Evolutionary conservation across 2,113 vertebrate species (phyloP).

Genomic region (Theropithecus gelada): DNA sequence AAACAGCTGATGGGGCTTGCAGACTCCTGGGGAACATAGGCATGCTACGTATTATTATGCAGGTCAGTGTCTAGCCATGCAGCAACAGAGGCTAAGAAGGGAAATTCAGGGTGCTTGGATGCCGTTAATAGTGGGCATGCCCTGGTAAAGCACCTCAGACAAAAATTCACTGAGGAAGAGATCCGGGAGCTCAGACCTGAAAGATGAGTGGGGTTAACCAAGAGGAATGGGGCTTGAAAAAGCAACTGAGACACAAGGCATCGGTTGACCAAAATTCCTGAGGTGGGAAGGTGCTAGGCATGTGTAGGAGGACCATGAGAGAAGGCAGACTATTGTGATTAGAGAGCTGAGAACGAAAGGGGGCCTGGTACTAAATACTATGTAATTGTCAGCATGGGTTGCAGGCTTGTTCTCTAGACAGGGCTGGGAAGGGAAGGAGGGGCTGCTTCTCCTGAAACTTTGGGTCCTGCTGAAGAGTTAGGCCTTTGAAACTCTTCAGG

Average conservation of each 20-base stretch:
- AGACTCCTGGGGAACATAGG: background rate
- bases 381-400: too few relatives aligned
- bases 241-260: background rate
- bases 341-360: background rate
- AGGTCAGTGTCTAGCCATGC: rapidly evolving
- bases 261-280: too few relatives aligned
- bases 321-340: too few relatives aligned
- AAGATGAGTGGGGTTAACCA: background rate
- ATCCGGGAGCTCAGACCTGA: background rate
- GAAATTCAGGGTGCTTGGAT: background rate
- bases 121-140: rapidly evolving
- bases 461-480: background rate
- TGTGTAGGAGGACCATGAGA: background rate
- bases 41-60: too few relatives aligned
- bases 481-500: background rate
- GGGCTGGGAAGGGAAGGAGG: too few relatives aligned
- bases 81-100: background rate
- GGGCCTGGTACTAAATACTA: too few relatives aligned
- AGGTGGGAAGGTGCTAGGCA: background rate
- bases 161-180: background rate
- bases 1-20: background rate
- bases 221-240: too few relatives aligned
- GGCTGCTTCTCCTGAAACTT: background rate
- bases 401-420: background rate
- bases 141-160: background rate